Evolutionary conservation across 1,140 invertebrate species (phyloP).

Genomic region (Drosophila nigromelanica): DNA sequence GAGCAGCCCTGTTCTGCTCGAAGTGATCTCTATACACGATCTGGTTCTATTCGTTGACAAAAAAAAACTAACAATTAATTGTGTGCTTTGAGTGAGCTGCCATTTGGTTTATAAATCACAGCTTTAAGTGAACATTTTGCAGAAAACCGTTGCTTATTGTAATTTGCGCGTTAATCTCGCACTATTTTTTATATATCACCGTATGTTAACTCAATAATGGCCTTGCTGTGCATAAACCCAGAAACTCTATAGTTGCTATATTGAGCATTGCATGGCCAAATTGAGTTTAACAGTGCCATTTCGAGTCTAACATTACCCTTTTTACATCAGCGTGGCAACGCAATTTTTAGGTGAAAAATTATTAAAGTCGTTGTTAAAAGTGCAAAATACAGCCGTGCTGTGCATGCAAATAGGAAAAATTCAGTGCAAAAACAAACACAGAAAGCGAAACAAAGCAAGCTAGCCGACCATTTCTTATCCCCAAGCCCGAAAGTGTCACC

Average conservation of each 20-base stretch:
- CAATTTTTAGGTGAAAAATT: conserved; percentile 56
- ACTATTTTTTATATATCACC: neutral
- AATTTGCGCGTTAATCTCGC: neutral
- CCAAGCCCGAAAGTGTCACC: conserved; percentile 78
- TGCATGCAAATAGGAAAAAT: conserved; percentile 32
- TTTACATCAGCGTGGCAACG: conserved; percentile 56
- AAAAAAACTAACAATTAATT: neutral
- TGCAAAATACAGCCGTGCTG: conserved; percentile 42
- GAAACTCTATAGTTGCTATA: conserved; percentile 2
- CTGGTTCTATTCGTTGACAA: neutral
- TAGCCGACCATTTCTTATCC: conserved; percentile 50
- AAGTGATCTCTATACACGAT: neutral
- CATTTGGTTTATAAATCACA: neutral
- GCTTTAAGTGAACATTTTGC: neutral
- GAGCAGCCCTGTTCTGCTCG: neutral
- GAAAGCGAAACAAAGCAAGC: conserved; percentile 41
- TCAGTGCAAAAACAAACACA: conserved; percentile 21
- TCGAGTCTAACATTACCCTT: conserved; percentile 45
- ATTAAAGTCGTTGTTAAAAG: conserved; percentile 52
- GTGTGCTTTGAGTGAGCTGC: neutral
- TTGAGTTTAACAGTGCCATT: conserved; percentile 32
- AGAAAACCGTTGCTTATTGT: neutral
- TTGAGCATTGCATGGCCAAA: conserved; percentile 14
- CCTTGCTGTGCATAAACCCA: neutral
- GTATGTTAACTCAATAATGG: conserved; percentile 8